These are phyloP conservation scores for Nyleta sp. DNA, from an alignment of 2,888 invertebrate genomes.

Conservation along the genomic window DNA sequence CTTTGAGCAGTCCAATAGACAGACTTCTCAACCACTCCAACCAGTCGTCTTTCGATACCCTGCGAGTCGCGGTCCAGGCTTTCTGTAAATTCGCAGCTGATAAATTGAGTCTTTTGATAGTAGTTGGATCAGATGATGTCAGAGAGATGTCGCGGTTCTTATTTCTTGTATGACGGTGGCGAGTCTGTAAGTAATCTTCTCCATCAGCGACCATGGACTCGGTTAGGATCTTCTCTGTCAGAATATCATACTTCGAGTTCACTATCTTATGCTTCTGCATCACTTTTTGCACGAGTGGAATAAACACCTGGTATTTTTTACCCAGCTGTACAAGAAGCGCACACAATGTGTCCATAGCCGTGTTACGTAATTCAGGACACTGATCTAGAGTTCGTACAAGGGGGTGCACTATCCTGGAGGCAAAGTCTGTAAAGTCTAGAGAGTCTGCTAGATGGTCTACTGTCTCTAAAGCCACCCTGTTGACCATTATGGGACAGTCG, in stretches of 20 bases:
- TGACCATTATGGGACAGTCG: conserved; percentile 92
- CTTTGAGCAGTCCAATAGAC: conserved; percentile 96
- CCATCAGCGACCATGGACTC: conserved; percentile 90
- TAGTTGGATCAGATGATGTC: conserved; percentile 87
- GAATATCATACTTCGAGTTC: conserved; percentile 90
- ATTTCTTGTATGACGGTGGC: conserved; percentile 86
- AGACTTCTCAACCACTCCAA: conserved; percentile 97
- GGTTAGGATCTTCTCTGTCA: conserved; percentile 88
- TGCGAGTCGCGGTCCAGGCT: conserved; percentile 95
- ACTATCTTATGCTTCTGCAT: conserved; percentile 91
- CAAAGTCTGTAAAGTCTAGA: conserved; percentile 95
- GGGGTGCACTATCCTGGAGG: conserved; percentile 97
- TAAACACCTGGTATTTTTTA: conserved; percentile 95
- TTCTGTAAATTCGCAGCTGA: conserved; percentile 92
- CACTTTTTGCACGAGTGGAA: conserved; percentile 94
- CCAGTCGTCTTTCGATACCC: conserved; percentile 99
- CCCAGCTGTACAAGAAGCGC: conserved; percentile 94
- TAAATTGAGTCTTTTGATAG: conserved; percentile 92
- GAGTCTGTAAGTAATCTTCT: conserved; percentile 87
- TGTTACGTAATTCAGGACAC: conserved; percentile 88
- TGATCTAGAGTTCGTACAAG: conserved; percentile 93
- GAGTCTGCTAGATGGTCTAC: conserved; percentile 95
- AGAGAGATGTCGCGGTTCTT: conserved; percentile 88
- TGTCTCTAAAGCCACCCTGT: conserved; percentile 90
- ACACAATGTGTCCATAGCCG: conserved; percentile 96